These are phyloP conservation scores for Mobula hypostoma DNA, from an alignment of 2,113 vertebrate species.

Conservation along the genomic window DNA sequence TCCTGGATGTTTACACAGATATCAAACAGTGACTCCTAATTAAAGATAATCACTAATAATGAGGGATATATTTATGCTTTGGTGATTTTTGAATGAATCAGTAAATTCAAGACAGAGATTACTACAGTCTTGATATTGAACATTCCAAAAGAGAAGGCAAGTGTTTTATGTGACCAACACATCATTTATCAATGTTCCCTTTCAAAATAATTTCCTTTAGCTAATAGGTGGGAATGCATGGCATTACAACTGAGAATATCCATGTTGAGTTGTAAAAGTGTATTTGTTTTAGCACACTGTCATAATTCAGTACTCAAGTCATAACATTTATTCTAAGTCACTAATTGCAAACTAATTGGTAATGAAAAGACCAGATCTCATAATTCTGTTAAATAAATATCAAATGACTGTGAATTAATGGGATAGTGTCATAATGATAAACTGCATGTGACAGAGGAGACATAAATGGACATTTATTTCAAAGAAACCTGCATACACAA, in stretches of 20 bases:
- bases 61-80: neutral
- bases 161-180: neutral
- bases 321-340: neutral
- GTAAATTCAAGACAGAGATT: neutral
- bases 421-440: neutral
- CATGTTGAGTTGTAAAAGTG: neutral
- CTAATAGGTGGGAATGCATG: neutral
- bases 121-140: neutral
- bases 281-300: neutral
- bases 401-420: neutral
- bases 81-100: neutral
- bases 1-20: constrained; percentile 2
- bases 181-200: neutral
- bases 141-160: neutral
- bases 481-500: too few species aligned
- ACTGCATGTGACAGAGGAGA: neutral
- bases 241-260: neutral
- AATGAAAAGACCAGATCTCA: neutral
- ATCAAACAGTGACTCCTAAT: neutral
- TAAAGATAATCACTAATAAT: neutral
- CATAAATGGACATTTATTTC: neutral
- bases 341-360: neutral
- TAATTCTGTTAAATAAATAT: neutral
- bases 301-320: neutral
- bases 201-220: neutral